Base-by-base conservation (phyloP, 2,797 vertebrate genomes). In the Protonibea diacanthus region DNA sequence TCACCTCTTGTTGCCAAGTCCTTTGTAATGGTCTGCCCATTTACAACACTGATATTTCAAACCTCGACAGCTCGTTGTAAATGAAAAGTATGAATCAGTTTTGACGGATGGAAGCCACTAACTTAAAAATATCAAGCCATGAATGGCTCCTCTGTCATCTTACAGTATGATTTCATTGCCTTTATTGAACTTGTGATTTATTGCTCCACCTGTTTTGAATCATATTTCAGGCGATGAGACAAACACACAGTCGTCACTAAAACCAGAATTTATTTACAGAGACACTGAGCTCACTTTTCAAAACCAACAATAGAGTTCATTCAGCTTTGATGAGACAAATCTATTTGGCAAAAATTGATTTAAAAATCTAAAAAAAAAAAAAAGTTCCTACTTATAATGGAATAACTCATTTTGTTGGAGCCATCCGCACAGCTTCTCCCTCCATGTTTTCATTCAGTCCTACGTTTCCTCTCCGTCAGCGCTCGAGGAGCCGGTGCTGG, bases 201-300 rank as follows among this genome's bases (percentile, higher is more conserved):
- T 49, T 70, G 55, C 14, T 68, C 49, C 2, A 48, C 42, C 70
- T 62, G 18, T 58, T 82, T 67, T 49, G 20, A 67, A 70, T 60
- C 13, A 21, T 42, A 74, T 63, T 65, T 51, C 13, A 73, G 1
- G 21, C 40, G 20, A 25, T 15, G 69, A 69, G 5, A 78, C 66
- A 56, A 68, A 76, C 6, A 61, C 6, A 66, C 65, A 65, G 2
- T 55, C 44, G 82, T 89, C 85, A 86, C 92, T 94, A 93, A 90
- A 91, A 90, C 77, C 78, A 86, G 60, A 4, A 78, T 95, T 95
- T 95, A 95, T 95, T 95, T 92, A 93, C 88, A 95, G 87, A 89
- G 71, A 90, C 82, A 90, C 51, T 82, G 63, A 88, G 67, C 85
- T 88, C 87, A 85, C 82, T 81, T 87, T 86, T 85, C 83, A 87